A percentile compares a stretch with the other conserved stretches of the same genome.
Evolutionary conservation across 2,888 invertebrate genomes (phyloP).

Genomic region (Camponotus fellah): DNA sequence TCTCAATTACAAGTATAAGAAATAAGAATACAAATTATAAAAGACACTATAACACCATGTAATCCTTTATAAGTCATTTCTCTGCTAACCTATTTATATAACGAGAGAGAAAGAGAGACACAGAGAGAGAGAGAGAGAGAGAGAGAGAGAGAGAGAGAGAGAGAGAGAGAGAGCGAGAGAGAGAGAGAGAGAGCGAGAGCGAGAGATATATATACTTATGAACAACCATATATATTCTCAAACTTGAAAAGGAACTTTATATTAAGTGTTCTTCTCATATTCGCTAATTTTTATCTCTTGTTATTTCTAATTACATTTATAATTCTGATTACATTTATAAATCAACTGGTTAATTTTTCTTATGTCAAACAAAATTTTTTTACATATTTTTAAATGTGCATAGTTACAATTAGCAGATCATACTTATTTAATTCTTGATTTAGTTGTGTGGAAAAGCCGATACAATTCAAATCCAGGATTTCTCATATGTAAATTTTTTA

Average conservation of each 20-base stretch:
- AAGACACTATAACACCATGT: conserved; percentile 17
- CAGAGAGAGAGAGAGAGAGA: background rate
- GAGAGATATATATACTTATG: background rate
- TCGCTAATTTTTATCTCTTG: background rate
- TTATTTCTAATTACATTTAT: background rate
- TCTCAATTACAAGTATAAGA: background rate
- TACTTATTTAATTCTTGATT: background rate
- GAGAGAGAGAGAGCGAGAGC: background rate
- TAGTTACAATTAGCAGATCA: background rate
- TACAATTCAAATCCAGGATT: background rate
- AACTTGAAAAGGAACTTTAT: conserved; percentile 14
- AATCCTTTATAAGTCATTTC: conserved; percentile 28
- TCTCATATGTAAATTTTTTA: background rate
- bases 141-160: too few relatives aligned
- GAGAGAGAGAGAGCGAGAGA: too few relatives aligned
- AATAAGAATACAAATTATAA: conserved; percentile 25
- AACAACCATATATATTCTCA: conserved; percentile 2
- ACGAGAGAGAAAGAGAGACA: background rate
- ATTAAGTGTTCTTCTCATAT: conserved; percentile 4
- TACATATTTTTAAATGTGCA: background rate
- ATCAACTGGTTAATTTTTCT: background rate
- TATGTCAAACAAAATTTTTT: background rate
- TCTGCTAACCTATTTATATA: conserved; percentile 35
- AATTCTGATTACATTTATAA: background rate
- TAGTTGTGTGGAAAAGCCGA: background rate